These are phyloP conservation scores for Acleris sparsana DNA, from an alignment of 2,888 invertebrate genomes.

Conservation along the genomic window DNA sequence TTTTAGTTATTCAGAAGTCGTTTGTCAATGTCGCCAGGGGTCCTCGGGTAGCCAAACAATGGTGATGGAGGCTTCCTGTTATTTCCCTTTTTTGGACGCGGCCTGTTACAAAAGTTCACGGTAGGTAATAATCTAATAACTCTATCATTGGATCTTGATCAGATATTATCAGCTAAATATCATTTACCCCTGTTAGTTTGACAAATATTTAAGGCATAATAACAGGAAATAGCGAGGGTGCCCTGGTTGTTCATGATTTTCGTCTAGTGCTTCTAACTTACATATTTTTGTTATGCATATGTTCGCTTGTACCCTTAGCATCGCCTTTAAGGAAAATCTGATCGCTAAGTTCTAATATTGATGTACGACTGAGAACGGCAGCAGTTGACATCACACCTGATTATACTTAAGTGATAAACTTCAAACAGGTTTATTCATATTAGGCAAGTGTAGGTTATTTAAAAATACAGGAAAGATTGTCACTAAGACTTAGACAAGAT, in stretches of 20 bases:
- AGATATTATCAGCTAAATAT: slow-evolving; percentile 3
- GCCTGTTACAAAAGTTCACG: slow-evolving; percentile 23
- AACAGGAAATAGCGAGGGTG: too few species aligned
- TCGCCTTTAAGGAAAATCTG: neutral
- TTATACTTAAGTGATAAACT: neutral
- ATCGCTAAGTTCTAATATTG: neutral
- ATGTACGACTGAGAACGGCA: neutral
- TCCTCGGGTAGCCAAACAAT: slow-evolving; percentile 36
- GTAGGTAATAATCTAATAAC: slow-evolving; percentile 12
- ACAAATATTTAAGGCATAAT: neutral
- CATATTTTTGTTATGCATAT: neutral
- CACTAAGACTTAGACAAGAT: too few species aligned
- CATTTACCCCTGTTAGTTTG: neutral
- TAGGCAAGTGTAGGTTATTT: neutral
- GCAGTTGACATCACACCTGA: neutral
- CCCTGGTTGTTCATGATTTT: neutral
- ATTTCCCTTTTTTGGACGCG: slow-evolving; percentile 21
- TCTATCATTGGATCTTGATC: slow-evolving; percentile 2
- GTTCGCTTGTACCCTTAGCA: neutral
- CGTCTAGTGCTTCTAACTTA: neutral
- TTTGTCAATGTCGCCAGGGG: slow-evolving; percentile 41
- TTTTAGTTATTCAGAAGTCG: slow-evolving; percentile 40
- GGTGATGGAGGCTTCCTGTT: slow-evolving; percentile 29
- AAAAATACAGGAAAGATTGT: too few species aligned
- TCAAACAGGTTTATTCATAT: neutral